A percentile compares a stretch with the other conserved stretches of the same genome.
phyloP scores from a whole-genome alignment of 2,113 vertebrate genomes.

The Siphamia tubifer region DNA sequence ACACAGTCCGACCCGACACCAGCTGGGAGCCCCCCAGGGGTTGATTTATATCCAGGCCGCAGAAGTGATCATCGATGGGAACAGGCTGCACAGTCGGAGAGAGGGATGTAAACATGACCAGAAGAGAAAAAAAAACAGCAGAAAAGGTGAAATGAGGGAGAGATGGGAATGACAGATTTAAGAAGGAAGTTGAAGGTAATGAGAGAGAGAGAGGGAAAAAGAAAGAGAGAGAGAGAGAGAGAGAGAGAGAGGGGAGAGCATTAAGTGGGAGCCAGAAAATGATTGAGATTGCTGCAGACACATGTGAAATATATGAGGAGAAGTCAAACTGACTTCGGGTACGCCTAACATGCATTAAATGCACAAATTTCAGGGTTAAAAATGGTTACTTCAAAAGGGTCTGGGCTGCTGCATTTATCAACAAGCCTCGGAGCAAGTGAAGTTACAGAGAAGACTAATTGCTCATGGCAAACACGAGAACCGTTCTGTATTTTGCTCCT shows the following conservation, averaged over 20 bases:
- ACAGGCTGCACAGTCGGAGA: slow-evolving; percentile 84
- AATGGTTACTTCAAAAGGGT: slow-evolving; percentile 54
- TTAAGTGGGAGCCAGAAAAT: slow-evolving; percentile 24
- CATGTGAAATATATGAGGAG: slow-evolving; percentile 27
- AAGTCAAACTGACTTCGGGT: slow-evolving; percentile 50
- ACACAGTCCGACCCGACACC: slow-evolving; percentile 86
- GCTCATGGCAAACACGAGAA: slow-evolving; percentile 56
- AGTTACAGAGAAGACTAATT: slow-evolving; percentile 49
- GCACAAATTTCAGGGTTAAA: slow-evolving; percentile 44
- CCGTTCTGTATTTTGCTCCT: slow-evolving; percentile 42
- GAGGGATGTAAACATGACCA: background rate
- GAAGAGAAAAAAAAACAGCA: background rate
- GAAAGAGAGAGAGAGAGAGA: slow-evolving; percentile 23
- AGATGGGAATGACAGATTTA: background rate
- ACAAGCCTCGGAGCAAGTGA: slow-evolving; percentile 32
- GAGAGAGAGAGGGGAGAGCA: slow-evolving; percentile 9
- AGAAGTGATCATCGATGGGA: slow-evolving; percentile 96
- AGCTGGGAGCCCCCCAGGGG: slow-evolving; percentile 90
- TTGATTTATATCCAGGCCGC: slow-evolving; percentile 96
- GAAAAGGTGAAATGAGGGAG: background rate
- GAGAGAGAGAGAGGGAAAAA: slow-evolving; percentile 19
- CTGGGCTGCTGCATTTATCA: slow-evolving; percentile 28
- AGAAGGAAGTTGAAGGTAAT: slow-evolving; percentile 8
- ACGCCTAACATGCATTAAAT: slow-evolving; percentile 37
- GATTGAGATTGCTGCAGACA: slow-evolving; percentile 56